phyloP scores from a whole-genome alignment of 2,113 vertebrate species.

The Stegostoma tigrinum region DNA sequence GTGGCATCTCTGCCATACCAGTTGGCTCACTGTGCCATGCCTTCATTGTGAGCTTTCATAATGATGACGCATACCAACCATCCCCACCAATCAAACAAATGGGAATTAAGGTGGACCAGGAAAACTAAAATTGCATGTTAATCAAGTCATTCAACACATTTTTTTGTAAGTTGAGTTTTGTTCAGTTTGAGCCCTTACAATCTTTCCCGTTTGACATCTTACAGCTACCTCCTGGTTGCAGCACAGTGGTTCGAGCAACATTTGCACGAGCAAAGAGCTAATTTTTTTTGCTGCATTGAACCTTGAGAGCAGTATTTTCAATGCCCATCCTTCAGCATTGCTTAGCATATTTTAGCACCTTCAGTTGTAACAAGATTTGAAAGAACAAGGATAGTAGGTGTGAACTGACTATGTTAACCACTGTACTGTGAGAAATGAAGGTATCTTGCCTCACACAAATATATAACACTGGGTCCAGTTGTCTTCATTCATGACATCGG shows the following conservation, averaged over 20 bases:
- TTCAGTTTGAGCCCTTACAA: not conserved
- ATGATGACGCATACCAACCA: not conserved
- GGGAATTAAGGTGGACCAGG: not conserved
- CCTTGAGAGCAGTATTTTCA: not conserved
- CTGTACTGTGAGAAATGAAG: not conserved
- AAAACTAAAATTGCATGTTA: not conserved
- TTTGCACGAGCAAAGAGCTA: not conserved
- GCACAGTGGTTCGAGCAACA: not conserved
- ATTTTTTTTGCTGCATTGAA: not conserved
- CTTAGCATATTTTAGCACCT: not conserved
- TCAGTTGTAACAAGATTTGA: not conserved
- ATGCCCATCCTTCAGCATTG: not conserved
- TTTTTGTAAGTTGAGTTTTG: not conserved
- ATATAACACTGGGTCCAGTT: not conserved
- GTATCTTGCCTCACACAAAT: not conserved
- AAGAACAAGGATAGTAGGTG: not conserved
- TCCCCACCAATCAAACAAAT: not conserved
- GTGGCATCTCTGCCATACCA: not conserved
- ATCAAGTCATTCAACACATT: not conserved
- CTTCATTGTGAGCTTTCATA: not conserved
- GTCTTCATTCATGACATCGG: not conserved
- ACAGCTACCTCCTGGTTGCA: not conserved
- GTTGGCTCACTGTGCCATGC: not conserved
- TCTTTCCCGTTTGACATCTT: not conserved
- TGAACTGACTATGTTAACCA: slow-evolving; percentile 2